Evolutionary conservation across 2,888 invertebrate genomes (phyloP), one percentile per base, ranked within the genome.

Genomic region (Tridacna crocea): DNA sequence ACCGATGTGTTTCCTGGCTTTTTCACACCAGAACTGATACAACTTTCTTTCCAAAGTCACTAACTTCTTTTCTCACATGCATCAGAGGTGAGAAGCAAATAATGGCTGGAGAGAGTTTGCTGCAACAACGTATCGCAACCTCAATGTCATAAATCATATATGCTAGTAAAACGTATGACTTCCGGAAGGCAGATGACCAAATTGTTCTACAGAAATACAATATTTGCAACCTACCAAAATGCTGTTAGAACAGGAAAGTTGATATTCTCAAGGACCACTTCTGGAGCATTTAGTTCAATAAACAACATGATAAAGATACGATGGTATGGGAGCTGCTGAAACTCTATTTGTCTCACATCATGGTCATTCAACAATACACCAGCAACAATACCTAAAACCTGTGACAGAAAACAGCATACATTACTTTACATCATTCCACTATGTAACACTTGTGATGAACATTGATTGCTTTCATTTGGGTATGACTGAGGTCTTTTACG

Each of bases 271-370:
- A 99, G 95, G 17, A 98, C 97, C 0, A 91, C 92, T 80, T 94
- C 99, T 0, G 98, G 97, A 87, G 97, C 97, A 94, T 98, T 99
- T 93, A 99, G 96, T 93, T 99, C 99, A 84, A 99, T 96, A 95
- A 99, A 99, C 66, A 99, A 96, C 96, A 99, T 98, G 84, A 99
- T 97, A 91, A 99, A 97, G 87, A 99, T 97, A 73, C 99, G 96
- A 94, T 99, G 99, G 95, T 99, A 99, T 0, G 99, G 99, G 92
- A 99, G 95, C 95, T 99, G 99, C 93, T 99, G 99, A 95, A 99
- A 99, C 85, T 97, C 98, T 0, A 96, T 96, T 79, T 96, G 96
- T 72, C 98, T 97, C 87, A 97, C 96, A 88, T 99, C 99, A 91
- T 99, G 99, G 94, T 99, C 99, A 95, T 98, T 98, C 77, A 99